Base-by-base conservation (phyloP, 2,888 invertebrate genomes). In the Melanostoma scalare region DNA sequence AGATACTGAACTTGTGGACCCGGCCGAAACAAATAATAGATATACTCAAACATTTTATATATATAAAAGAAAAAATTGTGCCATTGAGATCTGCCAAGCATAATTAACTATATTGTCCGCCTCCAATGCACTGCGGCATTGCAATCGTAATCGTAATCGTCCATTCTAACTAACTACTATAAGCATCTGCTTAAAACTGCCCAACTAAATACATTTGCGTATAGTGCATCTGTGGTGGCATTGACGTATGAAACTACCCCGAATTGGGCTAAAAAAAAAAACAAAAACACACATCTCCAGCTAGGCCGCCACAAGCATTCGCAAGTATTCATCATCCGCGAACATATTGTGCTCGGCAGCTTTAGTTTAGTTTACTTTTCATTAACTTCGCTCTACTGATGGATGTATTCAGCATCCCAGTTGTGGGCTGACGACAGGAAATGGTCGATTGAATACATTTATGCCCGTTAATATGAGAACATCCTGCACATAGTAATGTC, bases 391-490 rank as follows among this genome's bases (percentile, higher is more conserved):
- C 53, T 60, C 68, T 55, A 31, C 71, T 63, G 80, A 85, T 71
- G 69, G 48, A 75, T 56, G 46, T 40, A 46, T 73, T 65, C 60
- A 74, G 77, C 58, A 69, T 60, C 77, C 60, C 73, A 74, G 78
- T 82, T 74, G 87, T 88, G 86, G 88, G 88, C 87, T 87, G 87
- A 84, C 88, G 87, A 85, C 88, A 87, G 89, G 89, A 89, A 89
- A 87, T 88, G 85, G 87, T 89, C 87, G 87, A 89, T 89, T 89
- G 88, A 87, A 87, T 75, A 86, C 87, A 88, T 89, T 89, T 89
- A 86, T 89, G 86, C 87, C 88, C 87, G 91, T 89, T 89, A 91
- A 89, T 89, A 92, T 92, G 91, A 91, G 89, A 89, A 91, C 92
- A 92, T 92, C 92, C 91, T 92, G 86, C 82, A 84, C 61, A 84